These are phyloP conservation scores for Pseudomugil gertrudae DNA, from an alignment of 2,797 vertebrate species.

Conservation along the genomic window DNA sequence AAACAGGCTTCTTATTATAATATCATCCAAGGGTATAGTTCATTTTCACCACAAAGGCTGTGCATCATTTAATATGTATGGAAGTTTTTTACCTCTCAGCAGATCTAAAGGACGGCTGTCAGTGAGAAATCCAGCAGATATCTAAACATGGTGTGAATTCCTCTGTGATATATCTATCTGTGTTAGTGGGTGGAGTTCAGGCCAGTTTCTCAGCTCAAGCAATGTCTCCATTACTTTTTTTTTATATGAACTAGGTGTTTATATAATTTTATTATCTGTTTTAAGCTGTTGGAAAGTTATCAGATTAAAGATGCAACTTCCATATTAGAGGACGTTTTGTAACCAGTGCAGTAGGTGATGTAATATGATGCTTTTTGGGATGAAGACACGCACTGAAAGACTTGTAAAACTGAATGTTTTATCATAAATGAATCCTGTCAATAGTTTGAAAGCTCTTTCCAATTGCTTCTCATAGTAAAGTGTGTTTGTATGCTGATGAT, in stretches of 20 bases:
- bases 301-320: background rate
- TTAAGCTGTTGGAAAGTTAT: background rate
- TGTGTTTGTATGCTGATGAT: too few relatives aligned
- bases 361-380: background rate
- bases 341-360: background rate
- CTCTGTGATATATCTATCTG: background rate
- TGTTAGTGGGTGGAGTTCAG: background rate
- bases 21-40: background rate
- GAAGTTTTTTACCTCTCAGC: constrained; percentile 1
- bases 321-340: background rate
- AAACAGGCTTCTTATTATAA: background rate
- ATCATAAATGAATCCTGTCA: too few relatives aligned
- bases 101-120: background rate
- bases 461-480: too few relatives aligned
- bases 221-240: background rate
- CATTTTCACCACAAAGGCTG: background rate
- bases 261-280: background rate
- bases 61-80: background rate
- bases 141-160: background rate
- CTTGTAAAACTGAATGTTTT: too few relatives aligned
- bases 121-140: background rate
- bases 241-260: background rate
- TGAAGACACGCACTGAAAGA: background rate
- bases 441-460: too few relatives aligned
- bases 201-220: background rate